Evolutionary conservation across 2,113 vertebrate genomes (phyloP), one percentile per base, ranked within the genome.

Genomic region (Amphilophus citrinellus): DNA sequence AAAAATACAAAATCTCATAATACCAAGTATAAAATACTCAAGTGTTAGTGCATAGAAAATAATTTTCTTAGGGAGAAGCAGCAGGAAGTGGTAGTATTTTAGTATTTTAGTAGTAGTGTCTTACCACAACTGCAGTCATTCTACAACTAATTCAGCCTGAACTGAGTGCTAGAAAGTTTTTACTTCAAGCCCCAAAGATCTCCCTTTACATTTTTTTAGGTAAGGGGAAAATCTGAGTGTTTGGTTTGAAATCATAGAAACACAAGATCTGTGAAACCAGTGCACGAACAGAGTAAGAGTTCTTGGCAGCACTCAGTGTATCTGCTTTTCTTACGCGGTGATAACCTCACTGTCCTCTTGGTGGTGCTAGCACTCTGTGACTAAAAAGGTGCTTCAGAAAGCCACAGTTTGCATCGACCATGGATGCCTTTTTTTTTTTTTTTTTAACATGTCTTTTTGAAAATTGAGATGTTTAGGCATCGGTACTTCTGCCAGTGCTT

Each of bases 351-450:
- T 79, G 84, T 79, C 86, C 91, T 91, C 88, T 80, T 79, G 89
- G 83, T 86, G 78, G 90, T 80, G 88, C 89, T 93, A 79, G 73
- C n/a, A 81, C 58, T 66, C 89, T 83, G 76, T 39, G 18, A 65
- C 24, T 11, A 66, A 24, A 7, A 3, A 53, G 10, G 15, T 35
- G 22, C 14, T 65, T 42, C 2, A 58, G 20, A 6, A 32, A 71
- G 35, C n/a, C 13, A 35, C 15, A 44, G 11, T 5, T 62, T 63
- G 20, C 2, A 14, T 63, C 62, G n/a, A 60, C 10, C 1, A 20
- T 15, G 3, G 20, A 18, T 32, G 9, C 7, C 22, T 15, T 50
- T 17, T 44, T 13, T 10, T 42, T 42, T 15, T 50, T 17, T 44
- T 13, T 10, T 42, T 42, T 39, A 10, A 39, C 9, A 10, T 39